Conservation (phyloP, 2,113 vertebrate species). For the Nycticebus coucang region DNA sequence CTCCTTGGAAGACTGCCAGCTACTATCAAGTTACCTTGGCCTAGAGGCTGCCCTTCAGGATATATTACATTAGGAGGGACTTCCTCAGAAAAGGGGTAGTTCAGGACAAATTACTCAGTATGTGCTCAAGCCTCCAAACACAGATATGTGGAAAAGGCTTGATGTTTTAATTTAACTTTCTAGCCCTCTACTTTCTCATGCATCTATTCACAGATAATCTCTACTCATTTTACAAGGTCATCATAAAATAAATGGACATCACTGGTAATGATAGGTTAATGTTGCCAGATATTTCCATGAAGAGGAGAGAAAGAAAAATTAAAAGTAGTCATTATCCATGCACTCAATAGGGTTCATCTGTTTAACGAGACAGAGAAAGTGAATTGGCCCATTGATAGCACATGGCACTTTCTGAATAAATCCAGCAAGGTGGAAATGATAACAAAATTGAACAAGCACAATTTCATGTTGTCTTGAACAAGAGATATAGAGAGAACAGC, state of each 20-base stretch:
- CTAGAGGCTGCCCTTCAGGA: slow-evolving; percentile 28
- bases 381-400: background rate
- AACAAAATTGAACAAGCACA: background rate
- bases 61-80: slow-evolving; percentile 34
- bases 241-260: background rate
- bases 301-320: background rate
- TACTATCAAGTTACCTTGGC: slow-evolving; percentile 21
- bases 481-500: background rate
- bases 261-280: background rate
- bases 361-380: background rate
- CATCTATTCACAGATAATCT: background rate
- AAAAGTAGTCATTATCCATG: background rate
- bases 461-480: background rate
- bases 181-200: slow-evolving; percentile 1
- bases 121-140: background rate
- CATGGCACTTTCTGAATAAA: background rate
- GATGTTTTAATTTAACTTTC: background rate
- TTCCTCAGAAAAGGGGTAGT: background rate
- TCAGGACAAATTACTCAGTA: background rate
- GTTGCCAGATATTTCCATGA: background rate
- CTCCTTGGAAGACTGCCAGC: slow-evolving; percentile 59
- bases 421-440: background rate
- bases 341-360: background rate
- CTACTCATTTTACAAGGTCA: background rate
- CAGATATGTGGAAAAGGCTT: background rate